A percentile compares a stretch with the other conserved stretches of the same genome.
These are phyloP conservation scores for Xerus rutilus DNA, from an alignment of 2,797 vertebrate genomes.

Conservation along the genomic window DNA sequence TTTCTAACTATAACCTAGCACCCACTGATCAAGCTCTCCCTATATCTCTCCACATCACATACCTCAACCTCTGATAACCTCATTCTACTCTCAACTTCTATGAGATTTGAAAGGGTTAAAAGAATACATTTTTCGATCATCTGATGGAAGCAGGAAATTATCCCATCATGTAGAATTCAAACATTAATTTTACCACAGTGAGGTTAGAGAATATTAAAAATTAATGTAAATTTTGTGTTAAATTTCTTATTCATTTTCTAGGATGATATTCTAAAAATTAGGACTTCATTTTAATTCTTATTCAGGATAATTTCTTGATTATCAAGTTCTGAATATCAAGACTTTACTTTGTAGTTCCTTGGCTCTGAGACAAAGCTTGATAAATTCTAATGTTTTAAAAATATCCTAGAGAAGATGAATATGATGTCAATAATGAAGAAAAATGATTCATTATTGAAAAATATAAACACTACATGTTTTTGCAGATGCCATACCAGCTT, in stretches of 20 bases:
- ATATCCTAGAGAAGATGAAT: slow-evolving; percentile 55
- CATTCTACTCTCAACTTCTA: neutral
- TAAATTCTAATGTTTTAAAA: slow-evolving; percentile 48
- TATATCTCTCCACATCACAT: too few species aligned
- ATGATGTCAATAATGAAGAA: slow-evolving; percentile 70
- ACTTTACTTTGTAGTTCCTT: slow-evolving; percentile 33
- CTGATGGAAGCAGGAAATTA: neutral
- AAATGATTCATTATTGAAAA: slow-evolving; percentile 69
- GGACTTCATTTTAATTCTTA: slow-evolving; percentile 38
- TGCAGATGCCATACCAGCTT: slow-evolving; percentile 64
- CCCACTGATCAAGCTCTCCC: neutral
- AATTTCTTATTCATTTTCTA: slow-evolving; percentile 4
- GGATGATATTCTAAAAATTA: neutral
- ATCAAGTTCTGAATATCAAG: slow-evolving; percentile 12
- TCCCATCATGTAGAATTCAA: neutral
- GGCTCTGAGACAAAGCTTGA: slow-evolving; percentile 61
- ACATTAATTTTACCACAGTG: neutral
- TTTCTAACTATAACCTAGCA: neutral
- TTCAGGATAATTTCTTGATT: slow-evolving; percentile 14
- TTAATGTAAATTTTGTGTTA: neutral
- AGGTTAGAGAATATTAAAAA: slow-evolving; percentile 39
- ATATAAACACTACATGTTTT: slow-evolving; percentile 50
- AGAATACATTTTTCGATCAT: neutral
- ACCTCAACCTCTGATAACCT: neutral
- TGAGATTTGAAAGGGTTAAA: slow-evolving; percentile 29